Conservation (phyloP, 2,888 invertebrate species). For the Chaetoderma sp. region DNA sequence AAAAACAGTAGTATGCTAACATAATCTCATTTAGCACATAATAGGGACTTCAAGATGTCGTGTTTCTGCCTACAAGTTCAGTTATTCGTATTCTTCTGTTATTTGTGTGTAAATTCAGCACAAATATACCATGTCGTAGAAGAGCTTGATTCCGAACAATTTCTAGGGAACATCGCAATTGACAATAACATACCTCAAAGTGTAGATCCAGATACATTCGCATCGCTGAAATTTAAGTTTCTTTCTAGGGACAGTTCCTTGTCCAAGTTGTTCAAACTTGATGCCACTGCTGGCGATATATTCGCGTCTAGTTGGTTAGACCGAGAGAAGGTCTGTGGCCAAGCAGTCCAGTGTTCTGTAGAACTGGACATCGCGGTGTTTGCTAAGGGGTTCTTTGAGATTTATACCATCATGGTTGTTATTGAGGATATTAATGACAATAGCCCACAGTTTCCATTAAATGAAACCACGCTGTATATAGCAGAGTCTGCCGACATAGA, state of each 20-base stretch:
- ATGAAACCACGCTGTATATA: conserved; percentile 24
- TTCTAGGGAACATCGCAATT: conserved; percentile 47
- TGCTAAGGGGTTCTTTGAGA: conserved; percentile 72
- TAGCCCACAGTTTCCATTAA: conserved; percentile 40
- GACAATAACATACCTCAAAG: conserved; percentile 66
- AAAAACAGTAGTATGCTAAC: too few relatives aligned
- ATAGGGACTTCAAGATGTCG: too few relatives aligned
- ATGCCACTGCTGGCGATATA: conserved; percentile 89
- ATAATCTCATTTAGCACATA: too few relatives aligned
- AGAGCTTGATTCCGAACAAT: conserved; percentile 48
- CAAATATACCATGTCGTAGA: conserved; percentile 53
- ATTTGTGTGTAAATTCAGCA: too few relatives aligned
- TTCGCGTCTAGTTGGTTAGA: conserved; percentile 81
- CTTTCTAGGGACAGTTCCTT: conserved; percentile 35
- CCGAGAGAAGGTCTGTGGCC: conserved; percentile 79
- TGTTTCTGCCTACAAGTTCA: too few relatives aligned
- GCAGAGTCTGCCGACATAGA: conserved; percentile 37
- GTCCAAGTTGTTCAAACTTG: conserved; percentile 80
- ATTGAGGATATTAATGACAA: conserved; percentile 52
- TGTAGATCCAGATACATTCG: conserved; percentile 36
- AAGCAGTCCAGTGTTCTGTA: conserved; percentile 35
- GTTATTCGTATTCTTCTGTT: too few relatives aligned
- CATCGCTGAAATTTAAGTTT: conserved; percentile 42
- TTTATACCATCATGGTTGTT: conserved; percentile 64
- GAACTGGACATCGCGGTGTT: conserved; percentile 22